Evolutionary conservation across 2,113 vertebrate genomes (phyloP).

Genomic region (Tetrax tetrax): DNA sequence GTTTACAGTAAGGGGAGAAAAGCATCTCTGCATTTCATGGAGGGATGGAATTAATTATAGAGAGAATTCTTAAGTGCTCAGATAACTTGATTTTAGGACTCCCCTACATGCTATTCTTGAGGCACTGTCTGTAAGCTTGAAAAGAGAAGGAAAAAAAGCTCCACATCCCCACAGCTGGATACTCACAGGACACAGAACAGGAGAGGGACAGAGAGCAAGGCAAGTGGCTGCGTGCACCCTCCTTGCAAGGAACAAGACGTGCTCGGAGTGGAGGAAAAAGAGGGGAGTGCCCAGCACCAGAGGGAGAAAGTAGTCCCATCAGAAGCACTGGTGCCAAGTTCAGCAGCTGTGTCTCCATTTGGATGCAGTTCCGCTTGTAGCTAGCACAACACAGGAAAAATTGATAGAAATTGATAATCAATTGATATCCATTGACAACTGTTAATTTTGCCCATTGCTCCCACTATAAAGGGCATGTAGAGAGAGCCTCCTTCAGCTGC

Average conservation of each 20-base stretch:
- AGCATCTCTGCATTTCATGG: neutral
- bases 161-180: neutral
- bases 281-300: neutral
- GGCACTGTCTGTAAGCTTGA: neutral
- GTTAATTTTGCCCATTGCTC: neutral
- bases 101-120: neutral
- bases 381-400: neutral
- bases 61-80: neutral
- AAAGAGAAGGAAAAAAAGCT: neutral
- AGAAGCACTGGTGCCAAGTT: neutral
- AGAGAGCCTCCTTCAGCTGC: neutral
- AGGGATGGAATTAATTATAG: neutral
- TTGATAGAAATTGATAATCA: neutral
- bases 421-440: neutral
- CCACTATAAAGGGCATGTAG: fast-evolving
- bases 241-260: neutral
- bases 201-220: neutral
- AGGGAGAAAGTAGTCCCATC: neutral
- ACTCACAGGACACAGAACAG: neutral
- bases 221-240: fast-evolving
- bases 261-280: neutral
- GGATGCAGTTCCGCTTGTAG: neutral
- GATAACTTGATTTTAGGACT: neutral
- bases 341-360: fast-evolving
- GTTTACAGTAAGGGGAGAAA: neutral